These are phyloP conservation scores for Bombus terrestris DNA, from an alignment of 1,140 invertebrate species.

Conservation along the genomic window DNA sequence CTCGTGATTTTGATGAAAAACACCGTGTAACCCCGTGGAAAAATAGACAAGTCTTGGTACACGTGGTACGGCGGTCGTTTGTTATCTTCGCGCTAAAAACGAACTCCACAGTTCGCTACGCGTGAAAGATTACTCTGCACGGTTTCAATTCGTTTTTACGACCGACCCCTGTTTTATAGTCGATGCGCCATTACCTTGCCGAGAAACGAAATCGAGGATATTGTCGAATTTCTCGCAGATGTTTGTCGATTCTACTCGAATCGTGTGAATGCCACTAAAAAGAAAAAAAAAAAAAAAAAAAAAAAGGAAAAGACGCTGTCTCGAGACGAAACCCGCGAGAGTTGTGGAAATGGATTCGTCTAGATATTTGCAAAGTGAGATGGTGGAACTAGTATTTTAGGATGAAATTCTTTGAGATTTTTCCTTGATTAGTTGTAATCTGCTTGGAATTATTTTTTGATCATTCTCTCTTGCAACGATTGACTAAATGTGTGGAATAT, in stretches of 20 bases:
- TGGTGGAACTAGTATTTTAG: neutral
- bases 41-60: constrained; percentile 8
- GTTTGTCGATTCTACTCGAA: neutral
- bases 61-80: neutral
- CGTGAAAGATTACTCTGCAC: neutral
- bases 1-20: neutral
- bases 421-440: neutral
- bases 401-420: neutral
- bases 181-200: neutral
- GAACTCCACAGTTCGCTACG: neutral
- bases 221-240: neutral
- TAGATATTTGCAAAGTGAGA: neutral
- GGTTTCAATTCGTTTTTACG: constrained; percentile 13
- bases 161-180: neutral
- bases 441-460: too few species aligned
- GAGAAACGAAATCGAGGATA: neutral
- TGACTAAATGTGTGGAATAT: too few species aligned
- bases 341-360: neutral
- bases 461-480: too few species aligned
- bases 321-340: neutral
- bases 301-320: too few species aligned
- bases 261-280: neutral
- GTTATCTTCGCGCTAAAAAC: constrained; percentile 30
- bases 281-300: too few species aligned
- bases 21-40: neutral